Conservation (phyloP, 35 echinoderm and acorn worm genomes). For the Holothuria glaberrima region DNA sequence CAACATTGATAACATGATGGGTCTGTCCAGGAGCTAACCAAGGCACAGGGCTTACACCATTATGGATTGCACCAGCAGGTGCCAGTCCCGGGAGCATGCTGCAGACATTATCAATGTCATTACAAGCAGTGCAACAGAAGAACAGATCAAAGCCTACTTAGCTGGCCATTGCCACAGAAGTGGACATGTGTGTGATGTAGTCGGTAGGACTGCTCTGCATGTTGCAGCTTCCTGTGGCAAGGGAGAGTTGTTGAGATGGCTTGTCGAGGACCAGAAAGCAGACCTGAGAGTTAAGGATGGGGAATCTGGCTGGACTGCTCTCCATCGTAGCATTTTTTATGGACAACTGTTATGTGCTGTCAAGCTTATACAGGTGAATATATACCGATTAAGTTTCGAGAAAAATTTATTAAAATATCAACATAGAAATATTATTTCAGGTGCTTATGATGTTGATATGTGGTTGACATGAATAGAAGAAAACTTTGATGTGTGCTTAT, state of each 20-base stretch:
- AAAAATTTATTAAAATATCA: too few relatives aligned
- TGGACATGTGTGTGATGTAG: slow-evolving; percentile 67
- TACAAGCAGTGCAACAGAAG: slow-evolving; percentile 69
- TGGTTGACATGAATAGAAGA: too few relatives aligned
- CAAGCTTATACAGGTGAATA: slow-evolving; percentile 76
- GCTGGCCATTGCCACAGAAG: slow-evolving; percentile 57
- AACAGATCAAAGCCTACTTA: slow-evolving; percentile 78
- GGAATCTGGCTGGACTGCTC: slow-evolving; percentile 95
- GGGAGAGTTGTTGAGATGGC: slow-evolving; percentile 81
- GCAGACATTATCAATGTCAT: slow-evolving; percentile 76
- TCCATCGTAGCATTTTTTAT: slow-evolving; percentile 94
- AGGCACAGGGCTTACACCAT: background rate
- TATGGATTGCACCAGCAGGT: slow-evolving; percentile 74
- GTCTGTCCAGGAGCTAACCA: background rate
- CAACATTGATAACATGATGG: too few relatives aligned
- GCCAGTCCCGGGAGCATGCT: slow-evolving; percentile 79
- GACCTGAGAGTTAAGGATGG: slow-evolving; percentile 62
- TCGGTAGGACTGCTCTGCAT: slow-evolving; percentile 77
- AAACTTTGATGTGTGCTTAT: too few relatives aligned
- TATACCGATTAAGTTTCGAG: too few relatives aligned
- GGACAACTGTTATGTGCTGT: slow-evolving; percentile 84
- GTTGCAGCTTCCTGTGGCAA: slow-evolving; percentile 90
- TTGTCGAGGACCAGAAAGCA: slow-evolving; percentile 69
- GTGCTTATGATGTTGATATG: too few relatives aligned
- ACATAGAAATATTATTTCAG: too few relatives aligned